Base-by-base conservation (phyloP, 2,888 invertebrate genomes). In the Autographa pulchrina region DNA sequence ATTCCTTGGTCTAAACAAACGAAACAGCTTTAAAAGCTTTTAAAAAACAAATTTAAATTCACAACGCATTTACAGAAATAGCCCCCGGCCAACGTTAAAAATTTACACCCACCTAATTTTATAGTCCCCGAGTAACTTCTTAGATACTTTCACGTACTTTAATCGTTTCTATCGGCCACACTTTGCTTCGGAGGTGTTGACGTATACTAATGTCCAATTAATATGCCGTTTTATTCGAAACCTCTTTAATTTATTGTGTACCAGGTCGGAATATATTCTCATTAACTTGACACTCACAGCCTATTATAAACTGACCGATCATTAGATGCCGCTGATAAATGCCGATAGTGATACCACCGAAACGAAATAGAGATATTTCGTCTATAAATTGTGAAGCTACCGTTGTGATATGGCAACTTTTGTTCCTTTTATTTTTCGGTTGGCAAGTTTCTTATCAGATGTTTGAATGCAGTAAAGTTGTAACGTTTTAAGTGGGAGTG, bases 151-250 rank as follows among this genome's bases (percentile, higher is more conserved):
- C 86, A 87, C 88, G 88, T 86, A 85, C 85, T 86, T 81, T 74
- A 88, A 89, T 86, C 83, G 86, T 78, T 85, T 82, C 80, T 79
- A 82, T 81, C 82, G 80, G 80, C 85, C 77, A 85, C 85, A 86
- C 85, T 87, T 84, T 83, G 84, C 87, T 84, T 82, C 73, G 72
- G 81, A 91, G 91, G 92, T 94, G 94, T 93, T 90, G 92, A 92
- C 88, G 90, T 86, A 87, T 89, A 92, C 91, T 94, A 94, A 95
- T 95, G 90, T 92, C 93, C 92, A 94, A 94, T 94, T 95, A 95
- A 95, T 95, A 94, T 94, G 91, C 94, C 92, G 92, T 92, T 93
- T 90, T 86, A 91, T 93, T 91, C 90, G 91, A 89, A 88, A 90
- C 90, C 88, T 90, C 89, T 91, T 79, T 91, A 93, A 94, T 95